These are phyloP conservation scores for Rhabdornis inornatus DNA, from an alignment of 2,113 vertebrate species.

Conservation along the genomic window DNA sequence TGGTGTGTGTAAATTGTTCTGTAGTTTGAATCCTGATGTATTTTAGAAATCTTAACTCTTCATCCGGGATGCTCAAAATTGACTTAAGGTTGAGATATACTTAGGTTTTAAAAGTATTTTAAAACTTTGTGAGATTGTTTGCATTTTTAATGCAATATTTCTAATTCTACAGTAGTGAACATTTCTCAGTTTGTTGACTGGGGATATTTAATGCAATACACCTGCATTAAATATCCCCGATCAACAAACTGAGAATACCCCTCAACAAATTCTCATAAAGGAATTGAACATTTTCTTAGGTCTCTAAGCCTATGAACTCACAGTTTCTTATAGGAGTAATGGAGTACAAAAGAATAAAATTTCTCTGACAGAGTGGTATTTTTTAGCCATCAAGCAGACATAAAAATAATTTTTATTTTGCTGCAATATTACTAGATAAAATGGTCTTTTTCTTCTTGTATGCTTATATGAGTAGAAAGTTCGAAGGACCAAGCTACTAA, in stretches of 20 bases:
- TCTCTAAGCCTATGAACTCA: not conserved
- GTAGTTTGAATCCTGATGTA: not conserved
- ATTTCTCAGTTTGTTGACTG: not conserved
- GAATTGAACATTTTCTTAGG: not conserved
- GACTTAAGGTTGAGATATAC: not conserved
- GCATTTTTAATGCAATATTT: not conserved
- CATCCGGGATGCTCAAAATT: not conserved
- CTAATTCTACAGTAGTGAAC: not conserved
- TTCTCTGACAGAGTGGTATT: not conserved
- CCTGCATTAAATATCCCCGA: too few species aligned
- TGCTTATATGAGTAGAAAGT: not conserved
- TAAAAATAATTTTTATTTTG: not conserved
- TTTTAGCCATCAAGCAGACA: not conserved
- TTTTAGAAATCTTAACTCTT: not conserved
- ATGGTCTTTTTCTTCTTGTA: not conserved
- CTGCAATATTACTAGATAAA: not conserved
- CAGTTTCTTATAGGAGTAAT: not conserved
- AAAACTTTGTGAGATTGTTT: not conserved
- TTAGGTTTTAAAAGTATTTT: not conserved
- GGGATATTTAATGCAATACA: accelerated
- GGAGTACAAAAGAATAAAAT: not conserved
- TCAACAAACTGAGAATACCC: too few species aligned
- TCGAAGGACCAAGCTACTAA: not conserved
- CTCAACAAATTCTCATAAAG: too few species aligned
- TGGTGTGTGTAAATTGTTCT: not conserved